Evolutionary conservation across 1,140 invertebrate genomes (phyloP).

Genomic region (Ceratina australensis): DNA sequence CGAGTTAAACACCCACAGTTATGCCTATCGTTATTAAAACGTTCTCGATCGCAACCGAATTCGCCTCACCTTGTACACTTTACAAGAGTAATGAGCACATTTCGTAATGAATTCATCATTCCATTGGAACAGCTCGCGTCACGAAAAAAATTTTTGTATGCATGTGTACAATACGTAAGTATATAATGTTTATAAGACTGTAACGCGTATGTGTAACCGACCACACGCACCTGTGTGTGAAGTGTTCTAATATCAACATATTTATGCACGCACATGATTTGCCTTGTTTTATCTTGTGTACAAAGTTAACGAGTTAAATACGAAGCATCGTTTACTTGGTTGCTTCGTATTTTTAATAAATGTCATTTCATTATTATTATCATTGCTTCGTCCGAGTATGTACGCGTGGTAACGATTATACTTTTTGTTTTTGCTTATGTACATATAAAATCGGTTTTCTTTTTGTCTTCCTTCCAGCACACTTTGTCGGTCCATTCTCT

Average conservation of each 20-base stretch:
- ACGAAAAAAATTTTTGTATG: slow-evolving; percentile 26
- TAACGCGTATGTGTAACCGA: neutral
- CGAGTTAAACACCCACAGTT: slow-evolving; percentile 27
- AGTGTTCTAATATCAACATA: slow-evolving; percentile 9
- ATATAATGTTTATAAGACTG: slow-evolving; percentile 2
- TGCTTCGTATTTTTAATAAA: slow-evolving; percentile 11
- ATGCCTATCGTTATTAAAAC: slow-evolving; percentile 30
- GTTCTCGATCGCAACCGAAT: slow-evolving; percentile 28
- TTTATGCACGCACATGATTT: slow-evolving; percentile 15
- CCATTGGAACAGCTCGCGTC: slow-evolving; percentile 10
- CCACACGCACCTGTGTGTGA: neutral
- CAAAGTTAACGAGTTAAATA: slow-evolving; percentile 32
- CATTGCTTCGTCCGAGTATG: slow-evolving; percentile 30
- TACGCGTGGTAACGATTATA: slow-evolving; percentile 49
- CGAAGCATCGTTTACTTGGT: slow-evolving; percentile 15
- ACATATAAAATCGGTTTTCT: slow-evolving; percentile 68
- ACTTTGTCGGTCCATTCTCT: slow-evolving; percentile 61
- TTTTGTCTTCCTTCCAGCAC: slow-evolving; percentile 56
- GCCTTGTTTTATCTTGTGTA: slow-evolving; percentile 15
- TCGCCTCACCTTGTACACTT: slow-evolving; percentile 37
- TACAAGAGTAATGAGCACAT: slow-evolving; percentile 34
- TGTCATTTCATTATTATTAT: slow-evolving; percentile 23
- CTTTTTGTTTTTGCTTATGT: slow-evolving; percentile 59
- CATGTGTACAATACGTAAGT: neutral
- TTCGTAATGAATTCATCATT: slow-evolving; percentile 3